Base-by-base conservation (phyloP, 2,113 vertebrate species). In the Lethenteron reissneri region DNA sequence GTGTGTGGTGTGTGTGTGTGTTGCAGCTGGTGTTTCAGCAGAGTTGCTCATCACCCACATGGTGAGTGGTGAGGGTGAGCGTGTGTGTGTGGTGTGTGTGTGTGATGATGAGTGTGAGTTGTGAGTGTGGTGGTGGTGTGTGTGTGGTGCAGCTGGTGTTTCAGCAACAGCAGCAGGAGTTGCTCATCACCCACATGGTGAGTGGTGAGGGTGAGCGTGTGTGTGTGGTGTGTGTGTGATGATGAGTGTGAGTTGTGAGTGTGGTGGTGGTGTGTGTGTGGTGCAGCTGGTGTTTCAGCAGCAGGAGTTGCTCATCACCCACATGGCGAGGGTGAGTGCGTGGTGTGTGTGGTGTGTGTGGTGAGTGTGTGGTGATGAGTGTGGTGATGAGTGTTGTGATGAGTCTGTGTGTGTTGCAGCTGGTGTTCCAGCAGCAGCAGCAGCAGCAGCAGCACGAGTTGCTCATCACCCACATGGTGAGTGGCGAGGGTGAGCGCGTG, bases 401-500 rank as follows among this genome's bases (percentile, higher is more conserved):
- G 21, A 3, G 21, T 25, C 3, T 25, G 21, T 25, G 21, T 25
- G 21, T 25, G 21, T 3, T 25, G 21, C 21, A 25, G 21, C 1
- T 56, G 57, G 70, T 21, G 60, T 9, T 2, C 74, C 70, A 10
- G 76, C 80, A 95, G 90, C 83, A 95, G 10, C 78, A 95, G 90
- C 83, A 95, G 10, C 78, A 81, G 64, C 95, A 95, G 77, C 86
- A 94, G 80, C 77, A 85, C 25, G 84, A 96, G 74, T 81, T 89
- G 12, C 79, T 84, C 79, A 95, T 97, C 80, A 95, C 88, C 4
- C 86, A 92, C 57, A 88, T 94, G 90, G 87, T 84, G 75, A 94
- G 88, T 1, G 85, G 81, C 2, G 89, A 95, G 74, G 88, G 84
- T 9, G 89, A 95, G 77, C 85, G 89, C 74, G 87, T 95, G n/a